These are phyloP conservation scores for Chaetoderma sp. DNA, from an alignment of 2,888 invertebrate species.

Conservation along the genomic window DNA sequence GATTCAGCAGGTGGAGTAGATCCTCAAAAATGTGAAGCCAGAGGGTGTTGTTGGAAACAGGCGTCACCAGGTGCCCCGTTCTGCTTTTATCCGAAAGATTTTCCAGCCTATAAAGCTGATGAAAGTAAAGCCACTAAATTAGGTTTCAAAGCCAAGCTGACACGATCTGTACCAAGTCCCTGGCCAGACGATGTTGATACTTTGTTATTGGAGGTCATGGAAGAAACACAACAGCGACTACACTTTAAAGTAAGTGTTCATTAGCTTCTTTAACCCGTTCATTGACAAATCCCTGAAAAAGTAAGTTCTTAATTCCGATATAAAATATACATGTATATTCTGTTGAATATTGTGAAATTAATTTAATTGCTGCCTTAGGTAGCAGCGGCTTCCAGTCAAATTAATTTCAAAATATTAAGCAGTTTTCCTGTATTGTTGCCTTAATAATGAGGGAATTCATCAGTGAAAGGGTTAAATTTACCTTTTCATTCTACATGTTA, in stretches of 20 bases:
- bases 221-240: slow-evolving; percentile 34
- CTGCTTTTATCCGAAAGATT: slow-evolving; percentile 40
- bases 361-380: too few relatives aligned
- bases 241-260: slow-evolving; percentile 15
- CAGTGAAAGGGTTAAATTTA: too few relatives aligned
- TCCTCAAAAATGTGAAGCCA: not conserved
- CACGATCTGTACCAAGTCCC: slow-evolving; percentile 4
- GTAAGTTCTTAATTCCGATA: too few relatives aligned
- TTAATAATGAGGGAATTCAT: too few relatives aligned
- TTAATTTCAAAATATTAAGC: too few relatives aligned
- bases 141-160: slow-evolving; percentile 28
- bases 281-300: too few relatives aligned
- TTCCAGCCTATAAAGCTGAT: slow-evolving; percentile 25
- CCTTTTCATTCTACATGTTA: too few relatives aligned
- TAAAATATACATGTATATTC: too few relatives aligned
- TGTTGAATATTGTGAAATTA: too few relatives aligned
- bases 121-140: slow-evolving; percentile 19
- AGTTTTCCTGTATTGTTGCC: too few relatives aligned
- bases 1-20: not conserved
- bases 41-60: slow-evolving; percentile 1
- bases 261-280: too few relatives aligned
- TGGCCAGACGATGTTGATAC: slow-evolving; percentile 40
- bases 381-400: too few relatives aligned
- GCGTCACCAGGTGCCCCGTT: slow-evolving; percentile 17
- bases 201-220: slow-evolving; percentile 34